These are phyloP conservation scores for Conomelus anceps DNA, from an alignment of 2,888 invertebrate genomes.

Conservation along the genomic window DNA sequence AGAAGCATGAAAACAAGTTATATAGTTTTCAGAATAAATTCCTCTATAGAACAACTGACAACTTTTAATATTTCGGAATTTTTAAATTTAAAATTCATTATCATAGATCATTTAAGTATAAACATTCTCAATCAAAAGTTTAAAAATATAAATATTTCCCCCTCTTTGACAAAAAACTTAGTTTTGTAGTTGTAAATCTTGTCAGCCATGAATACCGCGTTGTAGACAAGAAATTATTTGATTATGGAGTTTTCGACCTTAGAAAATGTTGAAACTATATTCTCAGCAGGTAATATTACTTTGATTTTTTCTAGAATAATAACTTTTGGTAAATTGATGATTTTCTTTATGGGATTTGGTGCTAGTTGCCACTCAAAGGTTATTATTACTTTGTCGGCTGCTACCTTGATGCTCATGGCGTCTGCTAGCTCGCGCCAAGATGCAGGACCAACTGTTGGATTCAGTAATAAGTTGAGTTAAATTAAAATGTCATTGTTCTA, in stretches of 20 bases:
- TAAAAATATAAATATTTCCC: background rate
- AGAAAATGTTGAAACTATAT: background rate
- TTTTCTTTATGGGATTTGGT: background rate
- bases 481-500: constrained; percentile 3
- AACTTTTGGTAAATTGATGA: background rate
- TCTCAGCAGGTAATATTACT: background rate
- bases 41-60: no score
- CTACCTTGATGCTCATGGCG: constrained; percentile 44
- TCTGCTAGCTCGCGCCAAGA: constrained; percentile 40
- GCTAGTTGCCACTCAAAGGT: background rate
- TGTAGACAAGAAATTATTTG: background rate
- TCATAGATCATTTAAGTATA: background rate
- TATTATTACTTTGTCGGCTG: constrained; percentile 39
- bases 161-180: background rate
- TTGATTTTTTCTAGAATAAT: background rate
- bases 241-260: background rate
- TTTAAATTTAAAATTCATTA: no score
- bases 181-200: background rate
- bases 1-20: no score
- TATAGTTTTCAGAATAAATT: no score
- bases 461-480: background rate
- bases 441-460: constrained; percentile 27
- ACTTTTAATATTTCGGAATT: no score
- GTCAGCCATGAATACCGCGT: background rate
- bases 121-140: background rate